Conservation (phyloP, 2,113 vertebrate genomes). For the Poeciliopsis prolifica region DNA sequence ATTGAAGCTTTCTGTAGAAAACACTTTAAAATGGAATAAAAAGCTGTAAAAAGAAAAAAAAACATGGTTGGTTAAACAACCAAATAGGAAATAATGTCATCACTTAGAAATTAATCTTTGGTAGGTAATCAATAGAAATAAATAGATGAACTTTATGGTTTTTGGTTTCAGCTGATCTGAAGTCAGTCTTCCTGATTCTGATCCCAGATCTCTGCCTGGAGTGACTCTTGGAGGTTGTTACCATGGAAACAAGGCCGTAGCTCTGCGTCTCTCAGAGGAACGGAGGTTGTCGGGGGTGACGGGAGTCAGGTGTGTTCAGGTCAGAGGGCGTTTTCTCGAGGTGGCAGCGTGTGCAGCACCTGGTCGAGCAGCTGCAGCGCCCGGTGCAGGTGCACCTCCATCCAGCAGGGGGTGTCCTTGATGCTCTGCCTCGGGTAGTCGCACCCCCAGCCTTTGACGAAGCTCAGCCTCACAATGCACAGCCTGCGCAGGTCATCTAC, state of each 20-base stretch:
- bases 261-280: constrained; percentile 30
- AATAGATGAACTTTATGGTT: constrained; percentile 6
- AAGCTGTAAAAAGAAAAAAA: background rate
- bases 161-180: constrained; percentile 35
- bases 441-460: constrained; percentile 87
- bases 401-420: constrained; percentile 86
- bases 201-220: background rate
- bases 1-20: constrained; percentile 44
- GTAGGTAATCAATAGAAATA: constrained; percentile 37
- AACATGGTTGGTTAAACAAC: constrained; percentile 33
- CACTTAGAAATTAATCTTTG: constrained; percentile 33
- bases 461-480: constrained; percentile 83
- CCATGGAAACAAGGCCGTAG: constrained; percentile 26
- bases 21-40: constrained; percentile 15
- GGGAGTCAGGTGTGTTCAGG: background rate
- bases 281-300: background rate
- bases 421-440: constrained; percentile 84
- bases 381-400: constrained; percentile 84
- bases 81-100: constrained; percentile 25
- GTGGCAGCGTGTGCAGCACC: constrained; percentile 83
- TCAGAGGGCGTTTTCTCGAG: constrained; percentile 65
- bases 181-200: background rate
- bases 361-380: constrained; percentile 85
- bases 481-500: constrained; percentile 82
- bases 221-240: constrained; percentile 9